Evolutionary conservation across 2,113 vertebrate genomes (phyloP).

Genomic region (Cyanoderma ruficeps): DNA sequence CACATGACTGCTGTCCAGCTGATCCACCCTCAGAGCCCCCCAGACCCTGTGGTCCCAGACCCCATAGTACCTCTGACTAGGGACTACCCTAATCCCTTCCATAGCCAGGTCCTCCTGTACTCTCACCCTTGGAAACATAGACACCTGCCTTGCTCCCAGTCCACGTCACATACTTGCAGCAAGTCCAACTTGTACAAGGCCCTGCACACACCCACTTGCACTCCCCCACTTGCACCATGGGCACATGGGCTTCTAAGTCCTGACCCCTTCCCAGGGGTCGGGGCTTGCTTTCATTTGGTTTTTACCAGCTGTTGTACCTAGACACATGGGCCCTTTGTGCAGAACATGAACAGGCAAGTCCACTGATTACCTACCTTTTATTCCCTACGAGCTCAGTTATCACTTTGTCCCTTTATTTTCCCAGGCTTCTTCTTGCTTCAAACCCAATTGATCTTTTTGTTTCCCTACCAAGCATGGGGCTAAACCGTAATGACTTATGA

Average conservation of each 20-base stretch:
- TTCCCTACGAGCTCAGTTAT: background rate
- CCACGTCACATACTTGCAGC: background rate
- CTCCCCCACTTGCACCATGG: fast-evolving
- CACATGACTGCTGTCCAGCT: background rate
- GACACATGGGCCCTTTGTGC: background rate
- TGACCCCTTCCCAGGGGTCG: background rate
- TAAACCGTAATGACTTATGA: background rate
- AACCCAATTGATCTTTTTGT: fast-evolving
- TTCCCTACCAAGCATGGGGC: fast-evolving
- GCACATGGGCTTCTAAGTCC: background rate
- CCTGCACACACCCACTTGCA: no score
- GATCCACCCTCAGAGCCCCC: background rate
- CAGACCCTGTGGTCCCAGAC: background rate
- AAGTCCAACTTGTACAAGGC: background rate
- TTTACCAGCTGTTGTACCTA: background rate
- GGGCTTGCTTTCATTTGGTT: fast-evolving
- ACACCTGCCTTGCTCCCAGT: background rate
- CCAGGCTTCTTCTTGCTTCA: background rate
- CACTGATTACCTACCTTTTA: background rate
- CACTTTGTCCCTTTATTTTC: background rate
- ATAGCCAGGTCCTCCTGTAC: background rate
- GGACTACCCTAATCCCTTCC: background rate
- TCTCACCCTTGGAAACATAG: background rate
- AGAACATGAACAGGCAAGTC: background rate
- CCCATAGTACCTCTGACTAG: background rate